Percentiles rank a stretch among this genome's conserved stretches.
Conservation (phyloP, 92 coral and sea anemone species). For the Phenganax subtilis region DNA sequence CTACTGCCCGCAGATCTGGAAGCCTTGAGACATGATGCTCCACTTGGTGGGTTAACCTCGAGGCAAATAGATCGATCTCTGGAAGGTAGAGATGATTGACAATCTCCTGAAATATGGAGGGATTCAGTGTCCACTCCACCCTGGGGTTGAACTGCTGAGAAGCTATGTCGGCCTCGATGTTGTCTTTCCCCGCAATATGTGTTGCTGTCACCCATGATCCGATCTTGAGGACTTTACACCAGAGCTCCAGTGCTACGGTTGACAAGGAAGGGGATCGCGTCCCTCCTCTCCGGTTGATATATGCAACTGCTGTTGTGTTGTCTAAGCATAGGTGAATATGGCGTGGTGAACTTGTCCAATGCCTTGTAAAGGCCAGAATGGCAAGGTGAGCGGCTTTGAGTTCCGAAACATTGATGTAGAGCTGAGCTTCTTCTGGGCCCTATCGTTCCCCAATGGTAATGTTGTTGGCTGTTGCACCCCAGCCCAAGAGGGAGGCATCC, state of each 20-base stretch:
- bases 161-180: no score
- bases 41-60: no score
- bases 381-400: constrained; percentile 47
- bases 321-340: constrained; percentile 48
- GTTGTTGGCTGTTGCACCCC: constrained; percentile 47
- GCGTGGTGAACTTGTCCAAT: background rate
- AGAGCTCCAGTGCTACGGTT: background rate
- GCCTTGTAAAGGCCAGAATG: constrained; percentile 18
- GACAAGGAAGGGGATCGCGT: background rate
- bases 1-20: no score
- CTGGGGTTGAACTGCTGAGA: no score
- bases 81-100: no score
- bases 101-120: no score
- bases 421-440: constrained; percentile 39
- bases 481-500: constrained; percentile 43
- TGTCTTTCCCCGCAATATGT: no score
- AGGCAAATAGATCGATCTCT: no score
- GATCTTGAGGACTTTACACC: no score
- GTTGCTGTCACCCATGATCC: no score
- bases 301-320: constrained; percentile 52
- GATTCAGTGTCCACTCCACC: no score
- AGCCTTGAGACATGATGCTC: no score
- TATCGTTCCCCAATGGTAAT: constrained; percentile 46
- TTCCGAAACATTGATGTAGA: constrained; percentile 41
- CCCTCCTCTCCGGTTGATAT: constrained; percentile 45